Conservation (phyloP, 2,888 invertebrate genomes). For the Epinotia ramella region DNA sequence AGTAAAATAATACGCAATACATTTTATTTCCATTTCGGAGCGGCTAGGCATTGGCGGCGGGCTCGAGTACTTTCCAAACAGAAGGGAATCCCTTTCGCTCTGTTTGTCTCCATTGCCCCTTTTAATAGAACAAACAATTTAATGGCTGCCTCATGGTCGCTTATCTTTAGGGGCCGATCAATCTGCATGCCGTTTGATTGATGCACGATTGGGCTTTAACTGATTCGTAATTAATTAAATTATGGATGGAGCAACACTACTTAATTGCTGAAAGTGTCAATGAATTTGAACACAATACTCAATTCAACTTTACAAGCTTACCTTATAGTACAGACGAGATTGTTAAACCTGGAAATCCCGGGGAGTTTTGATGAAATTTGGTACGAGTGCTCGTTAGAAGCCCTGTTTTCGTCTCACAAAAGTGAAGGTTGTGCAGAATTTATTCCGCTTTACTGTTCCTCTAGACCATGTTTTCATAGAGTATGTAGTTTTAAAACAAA, state of each 20-base stretch:
- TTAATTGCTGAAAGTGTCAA: background rate
- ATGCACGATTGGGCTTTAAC: constrained; percentile 5
- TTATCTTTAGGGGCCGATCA: constrained; percentile 52
- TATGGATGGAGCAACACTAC: background rate
- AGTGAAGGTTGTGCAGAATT: too few species aligned
- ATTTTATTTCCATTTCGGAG: constrained; percentile 44
- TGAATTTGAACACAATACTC: background rate
- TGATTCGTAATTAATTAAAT: constrained; percentile 10
- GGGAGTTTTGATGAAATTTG: too few species aligned
- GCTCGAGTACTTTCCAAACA: constrained; percentile 67
- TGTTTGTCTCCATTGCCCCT: constrained; percentile 75
- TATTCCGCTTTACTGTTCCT: too few species aligned
- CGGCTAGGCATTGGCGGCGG: constrained; percentile 41
- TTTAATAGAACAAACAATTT: constrained; percentile 78
- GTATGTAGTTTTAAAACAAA: too few species aligned
- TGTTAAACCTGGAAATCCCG: too few species aligned
- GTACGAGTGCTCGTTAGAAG: too few species aligned
- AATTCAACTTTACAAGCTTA: too few species aligned
- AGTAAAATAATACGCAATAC: constrained; percentile 42
- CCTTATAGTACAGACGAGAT: too few species aligned
- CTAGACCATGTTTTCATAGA: too few species aligned
- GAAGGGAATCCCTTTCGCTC: constrained; percentile 55
- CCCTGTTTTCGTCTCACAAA: too few species aligned
- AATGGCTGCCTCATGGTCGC: constrained; percentile 61
- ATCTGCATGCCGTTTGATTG: constrained; percentile 47